These are phyloP conservation scores for Dasyurus viverrinus DNA, from an alignment of 2,113 vertebrate species.

Conservation along the genomic window DNA sequence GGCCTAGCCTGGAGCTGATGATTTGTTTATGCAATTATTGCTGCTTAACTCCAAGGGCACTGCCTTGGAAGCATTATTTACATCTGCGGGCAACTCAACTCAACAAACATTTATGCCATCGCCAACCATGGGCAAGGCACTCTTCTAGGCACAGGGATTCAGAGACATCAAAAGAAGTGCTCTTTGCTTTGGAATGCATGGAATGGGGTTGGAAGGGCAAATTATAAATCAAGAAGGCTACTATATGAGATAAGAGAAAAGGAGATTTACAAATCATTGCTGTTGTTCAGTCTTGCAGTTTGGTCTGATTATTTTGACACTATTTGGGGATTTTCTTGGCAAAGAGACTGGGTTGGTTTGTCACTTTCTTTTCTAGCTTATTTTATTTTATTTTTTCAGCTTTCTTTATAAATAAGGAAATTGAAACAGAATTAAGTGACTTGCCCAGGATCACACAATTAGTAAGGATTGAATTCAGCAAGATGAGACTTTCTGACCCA, in stretches of 20 bases:
- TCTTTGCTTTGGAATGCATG: neutral
- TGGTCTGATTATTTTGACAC: neutral
- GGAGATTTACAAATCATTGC: neutral
- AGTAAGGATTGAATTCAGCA: neutral
- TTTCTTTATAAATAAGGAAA: neutral
- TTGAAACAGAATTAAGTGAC: neutral
- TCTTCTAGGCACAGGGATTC: neutral
- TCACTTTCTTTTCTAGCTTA: neutral
- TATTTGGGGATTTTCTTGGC: neutral
- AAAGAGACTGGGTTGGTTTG: neutral
- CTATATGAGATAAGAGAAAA: neutral
- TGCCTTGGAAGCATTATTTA: slow-evolving; percentile 61
- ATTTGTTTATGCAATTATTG: slow-evolving; percentile 66
- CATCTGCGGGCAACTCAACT: slow-evolving; percentile 42
- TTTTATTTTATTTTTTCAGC: neutral
- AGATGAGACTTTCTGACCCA: neutral
- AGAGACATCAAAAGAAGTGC: neutral
- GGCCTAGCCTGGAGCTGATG: slow-evolving; percentile 38
- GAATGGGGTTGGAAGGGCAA: neutral
- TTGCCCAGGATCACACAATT: neutral
- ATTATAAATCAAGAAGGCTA: neutral
- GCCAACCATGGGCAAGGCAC: neutral
- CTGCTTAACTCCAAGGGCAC: slow-evolving; percentile 57
- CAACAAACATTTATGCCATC: neutral
- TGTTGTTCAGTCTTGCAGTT: neutral